Conservation (phyloP, 2,888 invertebrate genomes). For the Strigamia maritima region DNA sequence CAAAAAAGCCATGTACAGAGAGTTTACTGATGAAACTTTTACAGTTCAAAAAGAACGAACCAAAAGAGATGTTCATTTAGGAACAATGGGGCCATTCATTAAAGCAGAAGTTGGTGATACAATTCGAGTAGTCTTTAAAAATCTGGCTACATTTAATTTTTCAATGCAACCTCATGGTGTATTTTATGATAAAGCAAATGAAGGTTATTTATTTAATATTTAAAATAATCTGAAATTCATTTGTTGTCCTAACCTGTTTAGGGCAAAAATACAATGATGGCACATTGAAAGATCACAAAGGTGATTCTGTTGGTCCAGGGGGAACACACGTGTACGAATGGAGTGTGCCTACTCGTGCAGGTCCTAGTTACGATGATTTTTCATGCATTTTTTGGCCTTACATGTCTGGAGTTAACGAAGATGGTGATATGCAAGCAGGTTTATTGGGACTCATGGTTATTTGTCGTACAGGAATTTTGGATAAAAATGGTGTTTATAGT, state of each 20-base stretch:
- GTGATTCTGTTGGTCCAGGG: conserved; percentile 41
- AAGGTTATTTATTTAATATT: background rate
- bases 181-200: conserved; percentile 7
- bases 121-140: conserved; percentile 42
- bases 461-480: conserved; percentile 39
- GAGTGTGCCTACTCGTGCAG: conserved; percentile 42
- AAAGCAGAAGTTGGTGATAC: conserved; percentile 48
- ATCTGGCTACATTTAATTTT: conserved; percentile 41
- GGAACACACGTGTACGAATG: conserved; percentile 42
- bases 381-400: conserved; percentile 44
- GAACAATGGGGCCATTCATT: conserved; percentile 47
- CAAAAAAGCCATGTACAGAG: conserved; percentile 43
- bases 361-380: conserved; percentile 42
- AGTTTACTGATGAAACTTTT: conserved; percentile 44
- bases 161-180: conserved; percentile 32
- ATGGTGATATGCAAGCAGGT: conserved; percentile 43
- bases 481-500: background rate
- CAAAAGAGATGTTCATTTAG: conserved; percentile 40
- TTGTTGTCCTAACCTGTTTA: no score
- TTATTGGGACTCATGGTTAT: conserved; percentile 42
- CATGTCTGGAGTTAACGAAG: conserved; percentile 42
- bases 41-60: conserved; percentile 40
- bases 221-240: no score
- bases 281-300: background rate
- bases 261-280: background rate